phyloP scores from a whole-genome alignment of 2,888 invertebrate species.

The Pristionchus fissidentatus region DNA sequence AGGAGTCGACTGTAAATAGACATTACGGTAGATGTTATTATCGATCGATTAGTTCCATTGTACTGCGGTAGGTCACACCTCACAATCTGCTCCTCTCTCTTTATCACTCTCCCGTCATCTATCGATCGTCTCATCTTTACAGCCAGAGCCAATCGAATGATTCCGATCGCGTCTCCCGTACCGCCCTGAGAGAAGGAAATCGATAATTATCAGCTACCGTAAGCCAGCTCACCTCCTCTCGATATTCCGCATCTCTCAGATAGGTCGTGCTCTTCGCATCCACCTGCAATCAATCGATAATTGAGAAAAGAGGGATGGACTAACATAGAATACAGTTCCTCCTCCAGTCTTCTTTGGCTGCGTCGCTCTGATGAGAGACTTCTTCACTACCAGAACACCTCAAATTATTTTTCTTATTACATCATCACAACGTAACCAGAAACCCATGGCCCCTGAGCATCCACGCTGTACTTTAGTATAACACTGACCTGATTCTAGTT shows the following conservation, averaged over 20 bases:
- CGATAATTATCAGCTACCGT: conserved; percentile 17
- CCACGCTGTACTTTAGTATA: no score
- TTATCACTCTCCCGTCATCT: conserved; percentile 84
- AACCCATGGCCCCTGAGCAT: no score
- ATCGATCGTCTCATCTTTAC: conserved; percentile 89
- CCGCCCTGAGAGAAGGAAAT: conserved; percentile 26
- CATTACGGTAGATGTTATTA: background rate
- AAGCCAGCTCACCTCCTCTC: conserved; percentile 64
- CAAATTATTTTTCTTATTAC: no score
- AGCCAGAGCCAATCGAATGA: conserved; percentile 87
- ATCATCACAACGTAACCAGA: no score
- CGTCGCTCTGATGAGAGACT: conserved; percentile 79
- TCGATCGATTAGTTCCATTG: background rate
- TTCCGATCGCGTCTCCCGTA: conserved; percentile 75
- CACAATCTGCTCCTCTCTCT: conserved; percentile 76
- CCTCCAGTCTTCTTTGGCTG: conserved; percentile 79
- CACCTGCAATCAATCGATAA: conserved; percentile 49
- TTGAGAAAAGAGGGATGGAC: conserved; percentile 51
- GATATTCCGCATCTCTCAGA: conserved; percentile 77
- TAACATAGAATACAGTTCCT: conserved; percentile 80
- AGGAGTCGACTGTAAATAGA: background rate
- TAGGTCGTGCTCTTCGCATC: conserved; percentile 78
- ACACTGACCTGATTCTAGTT: no score
- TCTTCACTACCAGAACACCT: conserved; percentile 83
- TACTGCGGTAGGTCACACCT: conserved; percentile 61